Percentiles rank a stretch among this genome's conserved stretches.
Conservation (phyloP, 2,888 invertebrate genomes). For the Drosophila leonis region DNA sequence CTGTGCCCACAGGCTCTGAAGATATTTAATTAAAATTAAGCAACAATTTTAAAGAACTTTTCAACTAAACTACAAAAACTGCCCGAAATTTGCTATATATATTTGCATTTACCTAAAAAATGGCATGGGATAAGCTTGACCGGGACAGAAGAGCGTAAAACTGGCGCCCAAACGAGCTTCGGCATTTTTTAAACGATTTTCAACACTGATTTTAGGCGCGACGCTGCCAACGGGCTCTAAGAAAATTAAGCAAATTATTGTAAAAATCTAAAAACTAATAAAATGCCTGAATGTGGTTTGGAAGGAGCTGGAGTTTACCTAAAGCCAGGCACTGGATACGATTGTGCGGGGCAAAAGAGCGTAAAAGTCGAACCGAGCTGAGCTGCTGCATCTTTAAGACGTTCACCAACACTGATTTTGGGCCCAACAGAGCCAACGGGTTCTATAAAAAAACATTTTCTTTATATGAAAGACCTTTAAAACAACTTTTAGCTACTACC, state of each 20-base stretch:
- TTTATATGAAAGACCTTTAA: neutral
- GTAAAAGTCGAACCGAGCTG: conserved; percentile 87
- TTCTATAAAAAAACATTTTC: conserved; percentile 75
- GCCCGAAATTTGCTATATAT: conserved; percentile 38
- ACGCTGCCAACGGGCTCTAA: conserved; percentile 87
- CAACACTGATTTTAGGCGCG: conserved; percentile 86
- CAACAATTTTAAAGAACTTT: neutral
- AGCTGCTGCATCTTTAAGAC: conserved; percentile 87
- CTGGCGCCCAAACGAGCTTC: conserved; percentile 81
- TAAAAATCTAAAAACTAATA: neutral
- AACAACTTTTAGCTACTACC: neutral
- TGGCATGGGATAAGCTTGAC: conserved; percentile 90
- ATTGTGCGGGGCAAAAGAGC: conserved; percentile 91
- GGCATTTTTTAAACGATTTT: conserved; percentile 88
- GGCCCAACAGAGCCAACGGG: conserved; percentile 86
- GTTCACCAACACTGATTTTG: conserved; percentile 90
- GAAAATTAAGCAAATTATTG: neutral
- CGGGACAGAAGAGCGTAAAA: conserved; percentile 90
- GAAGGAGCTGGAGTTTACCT: conserved; percentile 86
- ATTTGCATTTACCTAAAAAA: conserved; percentile 88
- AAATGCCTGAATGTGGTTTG: conserved; percentile 57
- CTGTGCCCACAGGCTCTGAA: conserved; percentile 83
- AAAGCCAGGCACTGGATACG: conserved; percentile 90
- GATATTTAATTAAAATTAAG: neutral
- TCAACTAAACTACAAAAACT: conserved; percentile 24